phyloP scores from a whole-genome alignment of 2,888 invertebrate species.

The Thecophora atra region DNA sequence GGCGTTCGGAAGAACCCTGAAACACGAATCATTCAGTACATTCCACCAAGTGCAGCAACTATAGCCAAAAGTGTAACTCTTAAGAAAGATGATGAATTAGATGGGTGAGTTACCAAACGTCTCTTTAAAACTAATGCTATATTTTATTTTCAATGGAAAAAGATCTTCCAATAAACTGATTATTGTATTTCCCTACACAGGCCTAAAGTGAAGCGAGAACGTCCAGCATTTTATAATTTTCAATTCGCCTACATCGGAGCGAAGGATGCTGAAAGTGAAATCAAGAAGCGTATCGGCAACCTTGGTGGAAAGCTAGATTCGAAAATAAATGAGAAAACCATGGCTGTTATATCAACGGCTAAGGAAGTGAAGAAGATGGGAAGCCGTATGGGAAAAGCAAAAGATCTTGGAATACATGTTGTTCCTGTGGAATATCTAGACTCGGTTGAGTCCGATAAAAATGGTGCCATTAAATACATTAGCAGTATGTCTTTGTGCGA shows the following conservation, averaged over 20 bases:
- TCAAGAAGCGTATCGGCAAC: constrained; percentile 75
- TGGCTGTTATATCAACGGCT: constrained; percentile 79
- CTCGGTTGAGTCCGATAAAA: constrained; percentile 71
- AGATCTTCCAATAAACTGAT: too few species aligned
- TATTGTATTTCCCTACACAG: too few species aligned
- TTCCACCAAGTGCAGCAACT: constrained; percentile 66
- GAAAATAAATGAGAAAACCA: constrained; percentile 73
- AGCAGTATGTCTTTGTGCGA: constrained; percentile 78
- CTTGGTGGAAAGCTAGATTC: constrained; percentile 80
- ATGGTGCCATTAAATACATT: constrained; percentile 72
- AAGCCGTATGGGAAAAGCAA: constrained; percentile 73
- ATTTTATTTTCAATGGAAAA: constrained; percentile 6
- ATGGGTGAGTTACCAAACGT: constrained; percentile 52
- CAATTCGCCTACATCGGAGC: constrained; percentile 77
- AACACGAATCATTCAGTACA: constrained; percentile 70
- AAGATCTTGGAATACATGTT: constrained; percentile 79
- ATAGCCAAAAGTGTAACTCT: constrained; percentile 50
- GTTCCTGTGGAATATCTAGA: constrained; percentile 81
- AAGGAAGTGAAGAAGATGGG: constrained; percentile 76
- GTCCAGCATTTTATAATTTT: constrained; percentile 79
- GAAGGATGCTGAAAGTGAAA: constrained; percentile 69
- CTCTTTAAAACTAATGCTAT: not conserved
- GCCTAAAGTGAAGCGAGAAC: constrained; percentile 73
- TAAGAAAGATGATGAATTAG: constrained; percentile 60
- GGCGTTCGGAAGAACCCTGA: constrained; percentile 71